Evolutionary conservation across 2,113 vertebrate species (phyloP).

Genomic region (Upupa epops): DNA sequence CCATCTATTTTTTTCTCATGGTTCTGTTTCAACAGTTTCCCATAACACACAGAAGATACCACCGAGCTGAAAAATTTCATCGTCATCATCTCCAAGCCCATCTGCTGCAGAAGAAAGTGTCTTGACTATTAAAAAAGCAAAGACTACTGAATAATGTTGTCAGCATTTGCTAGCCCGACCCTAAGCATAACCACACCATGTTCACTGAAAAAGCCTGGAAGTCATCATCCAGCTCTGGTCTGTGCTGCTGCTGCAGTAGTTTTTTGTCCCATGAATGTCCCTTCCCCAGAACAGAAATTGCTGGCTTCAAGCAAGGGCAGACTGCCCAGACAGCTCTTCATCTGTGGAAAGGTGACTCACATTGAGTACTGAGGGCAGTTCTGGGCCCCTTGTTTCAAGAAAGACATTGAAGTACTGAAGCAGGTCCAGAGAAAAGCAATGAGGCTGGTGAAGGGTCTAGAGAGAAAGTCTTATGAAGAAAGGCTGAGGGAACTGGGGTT

Average conservation of each 20-base stretch:
- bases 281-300: neutral
- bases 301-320: neutral
- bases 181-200: fast-evolving
- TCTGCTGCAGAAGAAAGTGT: neutral
- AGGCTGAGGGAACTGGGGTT: too few species aligned
- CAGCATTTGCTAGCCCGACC: neutral
- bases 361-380: too few species aligned
- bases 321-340: neutral
- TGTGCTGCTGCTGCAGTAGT: neutral
- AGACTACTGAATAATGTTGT: neutral
- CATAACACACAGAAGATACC: neutral
- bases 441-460: too few species aligned
- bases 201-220: neutral
- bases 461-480: too few species aligned
- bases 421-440: too few species aligned
- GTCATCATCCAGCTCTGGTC: neutral
- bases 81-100: neutral
- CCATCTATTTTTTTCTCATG: neutral
- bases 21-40: neutral
- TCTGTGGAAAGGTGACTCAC: fast-evolving
- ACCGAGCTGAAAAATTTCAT: neutral
- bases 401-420: too few species aligned
- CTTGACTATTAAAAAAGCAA: neutral
- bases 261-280: neutral
- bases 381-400: too few species aligned